Evolutionary conservation across 2,888 invertebrate species (phyloP).

Genomic region (Mylabris sibirica): DNA sequence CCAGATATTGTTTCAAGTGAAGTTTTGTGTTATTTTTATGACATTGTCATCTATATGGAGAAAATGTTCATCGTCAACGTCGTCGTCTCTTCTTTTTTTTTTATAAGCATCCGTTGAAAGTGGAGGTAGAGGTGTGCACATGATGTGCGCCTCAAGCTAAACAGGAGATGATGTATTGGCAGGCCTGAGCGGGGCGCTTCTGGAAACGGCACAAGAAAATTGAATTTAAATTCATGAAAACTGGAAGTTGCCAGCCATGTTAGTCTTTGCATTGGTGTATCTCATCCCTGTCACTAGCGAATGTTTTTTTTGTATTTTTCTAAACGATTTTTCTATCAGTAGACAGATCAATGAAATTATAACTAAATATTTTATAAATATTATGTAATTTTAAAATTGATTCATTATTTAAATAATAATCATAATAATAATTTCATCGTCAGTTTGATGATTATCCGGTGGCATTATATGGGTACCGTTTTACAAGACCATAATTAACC

Average conservation of each 20-base stretch:
- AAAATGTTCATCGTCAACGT: slow-evolving; percentile 22
- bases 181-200: slow-evolving; percentile 41
- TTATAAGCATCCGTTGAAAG: slow-evolving; percentile 42
- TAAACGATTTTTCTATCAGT: slow-evolving; percentile 14
- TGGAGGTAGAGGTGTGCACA: slow-evolving; percentile 41
- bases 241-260: slow-evolving; percentile 54
- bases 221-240: slow-evolving; percentile 61
- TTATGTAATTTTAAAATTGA: not conserved
- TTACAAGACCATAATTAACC: slow-evolving; percentile 35
- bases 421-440: not conserved
- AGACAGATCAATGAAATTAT: slow-evolving; percentile 10
- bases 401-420: not conserved
- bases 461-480: not conserved
- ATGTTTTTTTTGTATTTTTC: slow-evolving; percentile 6
- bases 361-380: not conserved
- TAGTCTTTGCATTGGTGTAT: slow-evolving; percentile 25
- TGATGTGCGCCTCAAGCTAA: slow-evolving; percentile 51
- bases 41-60: slow-evolving; percentile 39
- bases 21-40: slow-evolving; percentile 39
- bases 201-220: slow-evolving; percentile 59
- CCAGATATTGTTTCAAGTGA: slow-evolving; percentile 16
- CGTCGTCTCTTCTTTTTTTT: slow-evolving; percentile 32
- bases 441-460: not conserved
- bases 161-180: slow-evolving; percentile 59
- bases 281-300: slow-evolving; percentile 9